Conservation (phyloP, 2,888 invertebrate genomes). For the Eupithecia inturbata region DNA sequence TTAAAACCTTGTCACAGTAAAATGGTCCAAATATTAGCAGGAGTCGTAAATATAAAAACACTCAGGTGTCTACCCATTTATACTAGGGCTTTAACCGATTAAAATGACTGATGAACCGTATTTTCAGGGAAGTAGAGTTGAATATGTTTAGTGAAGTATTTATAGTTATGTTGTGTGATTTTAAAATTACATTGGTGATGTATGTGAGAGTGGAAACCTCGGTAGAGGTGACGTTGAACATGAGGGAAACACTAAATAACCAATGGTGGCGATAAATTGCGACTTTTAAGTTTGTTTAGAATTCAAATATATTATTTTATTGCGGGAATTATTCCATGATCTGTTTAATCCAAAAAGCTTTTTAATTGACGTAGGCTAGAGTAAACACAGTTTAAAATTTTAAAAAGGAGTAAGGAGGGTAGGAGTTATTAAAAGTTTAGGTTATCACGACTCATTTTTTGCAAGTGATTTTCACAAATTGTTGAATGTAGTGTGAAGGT, state of each 20-base stretch:
- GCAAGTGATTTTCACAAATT: background rate
- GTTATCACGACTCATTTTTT: background rate
- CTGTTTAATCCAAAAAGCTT: constrained; percentile 43
- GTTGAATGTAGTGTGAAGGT: background rate
- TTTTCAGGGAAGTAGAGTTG: constrained; percentile 20
- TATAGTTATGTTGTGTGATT: constrained; percentile 7
- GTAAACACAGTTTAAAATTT: background rate
- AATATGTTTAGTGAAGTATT: background rate
- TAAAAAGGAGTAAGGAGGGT: no score
- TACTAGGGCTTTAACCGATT: constrained; percentile 46
- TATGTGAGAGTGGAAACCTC: constrained; percentile 60
- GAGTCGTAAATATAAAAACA: constrained; percentile 60
- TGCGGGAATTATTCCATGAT: constrained; percentile 33
- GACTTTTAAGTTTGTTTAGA: constrained; percentile 52
- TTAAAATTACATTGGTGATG: constrained; percentile 55
- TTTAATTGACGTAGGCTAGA: constrained; percentile 28
- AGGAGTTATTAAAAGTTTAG: constrained; percentile 11
- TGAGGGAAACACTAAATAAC: constrained; percentile 53
- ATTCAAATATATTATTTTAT: constrained; percentile 43
- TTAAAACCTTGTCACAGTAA: constrained; percentile 35
- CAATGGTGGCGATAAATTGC: constrained; percentile 52
- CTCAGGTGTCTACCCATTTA: constrained; percentile 72
- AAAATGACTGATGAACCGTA: constrained; percentile 13
- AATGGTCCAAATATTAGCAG: constrained; percentile 33
- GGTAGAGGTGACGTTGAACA: constrained; percentile 50